Evolutionary conservation across 2,797 vertebrate species (phyloP), one percentile per base, ranked within the genome.

Genomic region (Paguma larvata): DNA sequence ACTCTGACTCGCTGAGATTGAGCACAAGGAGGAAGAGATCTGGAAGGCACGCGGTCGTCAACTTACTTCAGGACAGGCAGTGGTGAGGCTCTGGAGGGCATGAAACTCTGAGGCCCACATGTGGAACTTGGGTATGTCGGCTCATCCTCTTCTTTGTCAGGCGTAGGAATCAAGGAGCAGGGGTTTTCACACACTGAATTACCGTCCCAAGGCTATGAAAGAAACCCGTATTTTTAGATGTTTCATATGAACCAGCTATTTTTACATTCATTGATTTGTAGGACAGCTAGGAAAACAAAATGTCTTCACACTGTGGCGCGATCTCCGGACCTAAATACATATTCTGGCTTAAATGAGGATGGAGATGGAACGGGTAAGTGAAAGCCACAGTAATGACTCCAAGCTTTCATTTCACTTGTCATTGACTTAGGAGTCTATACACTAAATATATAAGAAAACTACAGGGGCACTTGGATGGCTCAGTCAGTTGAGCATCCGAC

Each of bases 51-150:
- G 1, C 0, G 25, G 75, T 19, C 11, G 51, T 4, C 70, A 44
- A 85, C 97, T 97, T 95, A 99, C 99, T 99, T 99, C 89, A 99
- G 98, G 1, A 98, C 51, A 18, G 99, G 99, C 51, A 99, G 99
- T 0, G 99, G 99, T 0, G 99, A 99, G 18, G 99, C 98, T 73
- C 99, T 99, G n/a, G 99, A 97, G 0, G 99, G 99, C 8, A 98
- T 98, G 30, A 98, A 86, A 0, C 88, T 97, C 21, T 97, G 98
- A 25, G 94, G 95, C 63, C 91, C 62, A 4, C 97, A 98, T 3
- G 9, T 51, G 3, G 86, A 94, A 96, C 65, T 95, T 2, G 85
- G 93, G 90, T 7, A 98, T 38, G 19, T 98, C 3, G 98, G 98
- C 65, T 98, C 99, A 27, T 99, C 98, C 4, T 99, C 98, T 41